phyloP scores from a whole-genome alignment of 2,888 invertebrate species.

The Philopedon plagiatum region DNA sequence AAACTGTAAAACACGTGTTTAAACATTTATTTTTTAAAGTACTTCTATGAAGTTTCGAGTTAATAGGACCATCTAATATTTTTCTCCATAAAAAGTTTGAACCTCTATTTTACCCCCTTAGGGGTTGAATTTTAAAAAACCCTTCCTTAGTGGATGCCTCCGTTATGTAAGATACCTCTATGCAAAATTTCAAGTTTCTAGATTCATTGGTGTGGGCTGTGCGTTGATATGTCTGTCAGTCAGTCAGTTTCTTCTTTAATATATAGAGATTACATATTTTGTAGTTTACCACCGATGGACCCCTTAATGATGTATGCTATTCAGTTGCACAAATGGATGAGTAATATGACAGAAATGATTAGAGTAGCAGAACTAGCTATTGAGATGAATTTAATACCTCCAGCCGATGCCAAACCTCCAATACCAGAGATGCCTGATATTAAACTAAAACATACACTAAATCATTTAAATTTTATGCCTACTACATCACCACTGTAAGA shows the following conservation, averaged over 20 bases:
- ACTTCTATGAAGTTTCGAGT: too few relatives aligned
- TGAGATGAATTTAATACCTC: conserved; percentile 62
- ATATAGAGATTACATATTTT: conserved; percentile 28
- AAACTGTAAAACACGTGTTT: too few relatives aligned
- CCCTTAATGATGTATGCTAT: conserved; percentile 64
- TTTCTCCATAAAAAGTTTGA: too few relatives aligned
- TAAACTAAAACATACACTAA: conserved; percentile 57
- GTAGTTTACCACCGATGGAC: conserved; percentile 64
- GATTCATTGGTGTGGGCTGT: too few relatives aligned
- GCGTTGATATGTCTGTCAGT: too few relatives aligned
- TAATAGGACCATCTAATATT: too few relatives aligned
- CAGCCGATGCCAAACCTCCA: conserved; percentile 61
- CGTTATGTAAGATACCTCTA: too few relatives aligned
- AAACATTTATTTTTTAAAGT: too few relatives aligned
- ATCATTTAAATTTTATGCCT: conserved; percentile 62
- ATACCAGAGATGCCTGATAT: conserved; percentile 62
- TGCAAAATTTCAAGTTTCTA: too few relatives aligned
- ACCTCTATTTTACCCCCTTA: too few relatives aligned
- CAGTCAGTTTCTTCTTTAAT: background rate
- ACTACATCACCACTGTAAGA: conserved; percentile 58
- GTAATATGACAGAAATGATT: conserved; percentile 63
- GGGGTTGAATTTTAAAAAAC: too few relatives aligned
- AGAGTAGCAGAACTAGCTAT: conserved; percentile 62
- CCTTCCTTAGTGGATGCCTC: too few relatives aligned
- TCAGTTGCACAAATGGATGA: conserved; percentile 64